Evolutionary conservation across 2,888 invertebrate genomes (phyloP).

Genomic region (Synanthedon vespiformis): DNA sequence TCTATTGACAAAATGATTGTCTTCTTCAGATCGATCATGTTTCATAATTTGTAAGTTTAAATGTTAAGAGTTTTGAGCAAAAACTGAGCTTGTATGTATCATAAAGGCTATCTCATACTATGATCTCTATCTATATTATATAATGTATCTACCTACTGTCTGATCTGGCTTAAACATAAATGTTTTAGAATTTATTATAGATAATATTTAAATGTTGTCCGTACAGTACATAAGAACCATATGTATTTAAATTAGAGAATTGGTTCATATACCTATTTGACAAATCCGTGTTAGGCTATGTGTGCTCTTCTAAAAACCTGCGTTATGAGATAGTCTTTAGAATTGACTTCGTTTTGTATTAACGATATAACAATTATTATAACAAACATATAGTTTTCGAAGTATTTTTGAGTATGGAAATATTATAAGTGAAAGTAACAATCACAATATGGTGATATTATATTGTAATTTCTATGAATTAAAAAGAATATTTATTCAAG

Average conservation of each 20-base stretch:
- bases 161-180: slow-evolving; percentile 1
- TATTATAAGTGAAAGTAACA: background rate
- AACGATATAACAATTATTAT: background rate
- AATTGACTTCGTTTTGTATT: background rate
- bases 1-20: too few species aligned
- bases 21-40: too few species aligned
- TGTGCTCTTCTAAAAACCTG: background rate
- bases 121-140: background rate
- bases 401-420: background rate
- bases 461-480: background rate
- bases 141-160: background rate
- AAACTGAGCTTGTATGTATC: background rate
- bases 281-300: background rate
- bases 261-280: background rate
- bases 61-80: background rate
- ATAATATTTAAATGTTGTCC: background rate
- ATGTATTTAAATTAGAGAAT: too few species aligned
- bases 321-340: background rate
- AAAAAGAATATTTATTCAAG: background rate
- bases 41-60: too few species aligned
- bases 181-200: too few species aligned
- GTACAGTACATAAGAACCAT: background rate
- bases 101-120: background rate
- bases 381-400: background rate
- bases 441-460: background rate